These are phyloP conservation scores for Trichosurus vulpecula DNA, from an alignment of 2,797 vertebrate genomes.

Conservation along the genomic window DNA sequence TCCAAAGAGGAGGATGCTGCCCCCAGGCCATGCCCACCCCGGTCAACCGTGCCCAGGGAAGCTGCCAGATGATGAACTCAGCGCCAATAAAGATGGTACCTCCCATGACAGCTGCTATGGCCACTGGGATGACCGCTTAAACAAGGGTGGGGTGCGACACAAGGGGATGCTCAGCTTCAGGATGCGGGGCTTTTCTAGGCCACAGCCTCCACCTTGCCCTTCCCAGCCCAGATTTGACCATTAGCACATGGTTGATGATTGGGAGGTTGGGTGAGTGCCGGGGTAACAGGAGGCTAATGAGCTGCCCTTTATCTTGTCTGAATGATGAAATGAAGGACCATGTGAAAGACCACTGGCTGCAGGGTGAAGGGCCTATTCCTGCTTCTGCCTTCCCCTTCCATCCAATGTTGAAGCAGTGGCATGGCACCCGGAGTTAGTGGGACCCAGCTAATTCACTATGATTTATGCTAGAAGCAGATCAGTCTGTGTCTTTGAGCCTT, in stretches of 20 bases:
- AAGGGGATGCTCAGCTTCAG: not conserved
- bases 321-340: not conserved
- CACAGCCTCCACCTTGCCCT: not conserved
- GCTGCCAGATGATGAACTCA: not conserved
- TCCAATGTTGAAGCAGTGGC: not conserved
- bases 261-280: not conserved
- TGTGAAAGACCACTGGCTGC: not conserved
- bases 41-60: not conserved
- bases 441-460: not conserved
- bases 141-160: too few species aligned
- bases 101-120: not conserved
- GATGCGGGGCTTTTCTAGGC: constrained; percentile 5
- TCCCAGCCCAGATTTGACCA: not conserved
- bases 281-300: not conserved
- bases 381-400: not conserved
- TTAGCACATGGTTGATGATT: not conserved
- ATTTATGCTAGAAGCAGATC: not conserved
- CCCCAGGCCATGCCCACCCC: not conserved
- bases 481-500: not conserved
- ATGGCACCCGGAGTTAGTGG: not conserved
- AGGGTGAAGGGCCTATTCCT: not conserved
- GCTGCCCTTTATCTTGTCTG: not conserved
- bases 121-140: not conserved
- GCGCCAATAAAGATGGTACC: not conserved
- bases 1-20: too few species aligned